Evolutionary conservation across 2,888 invertebrate genomes (phyloP).

Genomic region (Xanthia icteritia): DNA sequence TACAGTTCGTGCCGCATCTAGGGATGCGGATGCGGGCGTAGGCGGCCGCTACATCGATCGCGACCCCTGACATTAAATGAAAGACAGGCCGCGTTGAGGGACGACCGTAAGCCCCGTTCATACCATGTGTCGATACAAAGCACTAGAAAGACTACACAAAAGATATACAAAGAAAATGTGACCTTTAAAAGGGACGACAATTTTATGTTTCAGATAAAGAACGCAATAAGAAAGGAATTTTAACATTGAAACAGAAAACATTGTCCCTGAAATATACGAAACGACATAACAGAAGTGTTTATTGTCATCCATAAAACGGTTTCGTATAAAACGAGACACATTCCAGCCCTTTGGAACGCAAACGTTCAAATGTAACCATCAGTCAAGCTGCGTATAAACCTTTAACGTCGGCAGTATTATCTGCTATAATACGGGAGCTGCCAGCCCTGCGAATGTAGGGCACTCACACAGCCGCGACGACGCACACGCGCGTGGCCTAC

Average conservation of each 20-base stretch:
- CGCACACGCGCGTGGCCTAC: constrained; percentile 69
- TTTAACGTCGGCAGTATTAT: constrained; percentile 70
- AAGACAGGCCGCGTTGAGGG: constrained; percentile 79
- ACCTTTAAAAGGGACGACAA: constrained; percentile 11
- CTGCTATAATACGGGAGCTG: constrained; percentile 70
- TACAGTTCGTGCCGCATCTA: constrained; percentile 55
- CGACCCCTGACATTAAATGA: constrained; percentile 87
- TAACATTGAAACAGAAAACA: constrained; percentile 50
- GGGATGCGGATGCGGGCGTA: constrained; percentile 78
- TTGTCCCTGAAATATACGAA: constrained; percentile 48
- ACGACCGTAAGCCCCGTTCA: constrained; percentile 63
- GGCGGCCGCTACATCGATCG: constrained; percentile 87
- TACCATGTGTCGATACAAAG: constrained; percentile 49
- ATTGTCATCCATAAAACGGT: constrained; percentile 59
- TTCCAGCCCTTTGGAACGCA: constrained; percentile 59
- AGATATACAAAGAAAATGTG: constrained; percentile 32
- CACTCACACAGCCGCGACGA: constrained; percentile 78
- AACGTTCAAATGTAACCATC: constrained; percentile 74
- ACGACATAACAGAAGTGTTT: constrained; percentile 57
- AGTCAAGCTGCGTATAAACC: constrained; percentile 72
- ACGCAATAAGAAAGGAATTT: constrained; percentile 40
- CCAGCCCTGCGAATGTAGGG: constrained; percentile 81
- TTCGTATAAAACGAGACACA: constrained; percentile 62
- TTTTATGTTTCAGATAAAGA: constrained; percentile 23
- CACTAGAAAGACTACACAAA: constrained; percentile 12